Percentiles rank a stretch among this genome's conserved stretches.
Conservation (phyloP, 2,797 vertebrate genomes). For the Huso huso region DNA sequence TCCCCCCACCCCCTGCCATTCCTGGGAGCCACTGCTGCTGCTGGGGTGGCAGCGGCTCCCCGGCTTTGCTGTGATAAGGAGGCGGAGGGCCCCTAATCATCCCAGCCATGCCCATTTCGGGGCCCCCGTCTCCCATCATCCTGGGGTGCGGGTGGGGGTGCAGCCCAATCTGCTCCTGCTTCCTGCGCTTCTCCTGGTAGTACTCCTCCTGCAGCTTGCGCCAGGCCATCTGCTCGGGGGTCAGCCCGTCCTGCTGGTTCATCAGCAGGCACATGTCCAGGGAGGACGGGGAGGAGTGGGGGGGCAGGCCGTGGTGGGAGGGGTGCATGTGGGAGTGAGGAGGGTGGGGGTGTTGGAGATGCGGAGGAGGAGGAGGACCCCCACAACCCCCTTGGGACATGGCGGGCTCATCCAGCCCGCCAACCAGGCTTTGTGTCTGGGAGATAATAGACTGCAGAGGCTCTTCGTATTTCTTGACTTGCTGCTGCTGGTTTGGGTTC, state of each 20-base stretch:
- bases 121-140: conserved; percentile 38
- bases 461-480: conserved; percentile 86
- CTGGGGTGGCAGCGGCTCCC: conserved; percentile 67
- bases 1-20: conserved; percentile 70
- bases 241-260: conserved; percentile 79
- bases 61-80: conserved; percentile 91
- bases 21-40: conserved; percentile 66
- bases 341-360: conserved; percentile 37
- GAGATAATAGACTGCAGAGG: conserved; percentile 92
- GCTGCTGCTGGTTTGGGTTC: conserved; percentile 22
- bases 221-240: conserved; percentile 91
- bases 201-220: conserved; percentile 94
- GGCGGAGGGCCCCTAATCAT: conserved; percentile 89
- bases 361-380: conserved; percentile 25
- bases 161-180: conserved; percentile 64
- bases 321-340: conserved; percentile 15
- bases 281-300: conserved; percentile 56
- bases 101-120: conserved; percentile 57
- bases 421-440: conserved; percentile 82
- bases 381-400: conserved; percentile 51
- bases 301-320: conserved; percentile 44
- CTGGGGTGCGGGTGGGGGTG: conserved; percentile 56
- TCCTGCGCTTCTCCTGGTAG: conserved; percentile 89
- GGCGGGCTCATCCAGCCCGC: conserved; percentile 63
- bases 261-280: conserved; percentile 80